A percentile compares a stretch with the other conserved stretches of the same genome.
These are phyloP conservation scores for Pelodytes ibericus DNA, from an alignment of 2,797 vertebrate genomes.

Conservation along the genomic window DNA sequence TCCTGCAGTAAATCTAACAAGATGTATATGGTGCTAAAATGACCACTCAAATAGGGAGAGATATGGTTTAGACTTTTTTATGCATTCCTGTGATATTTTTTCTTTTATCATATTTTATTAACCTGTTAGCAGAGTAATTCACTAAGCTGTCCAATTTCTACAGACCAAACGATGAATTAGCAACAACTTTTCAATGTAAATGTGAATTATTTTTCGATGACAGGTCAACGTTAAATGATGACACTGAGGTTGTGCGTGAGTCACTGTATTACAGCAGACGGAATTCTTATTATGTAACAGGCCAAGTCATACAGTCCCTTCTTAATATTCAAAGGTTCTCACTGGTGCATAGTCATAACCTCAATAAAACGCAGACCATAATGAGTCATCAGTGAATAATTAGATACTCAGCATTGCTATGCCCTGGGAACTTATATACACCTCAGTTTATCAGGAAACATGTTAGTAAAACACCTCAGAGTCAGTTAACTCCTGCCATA, in stretches of 20 bases:
- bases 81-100: too few relatives aligned
- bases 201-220: too few relatives aligned
- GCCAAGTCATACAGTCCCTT: background rate
- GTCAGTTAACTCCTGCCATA: background rate
- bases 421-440: background rate
- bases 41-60: too few relatives aligned
- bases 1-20: too few relatives aligned
- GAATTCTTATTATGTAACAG: slow-evolving; percentile 23
- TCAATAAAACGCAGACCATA: background rate
- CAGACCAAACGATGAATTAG: too few relatives aligned
- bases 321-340: background rate
- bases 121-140: too few relatives aligned
- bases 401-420: background rate
- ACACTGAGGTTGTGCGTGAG: background rate
- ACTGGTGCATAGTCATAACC: background rate
- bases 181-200: too few relatives aligned
- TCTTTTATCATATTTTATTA: too few relatives aligned
- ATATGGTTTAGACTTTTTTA: too few relatives aligned
- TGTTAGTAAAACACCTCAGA: background rate
- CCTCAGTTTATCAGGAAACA: background rate
- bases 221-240: too few relatives aligned
- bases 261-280: background rate
- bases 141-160: too few relatives aligned
- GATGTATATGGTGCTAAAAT: too few relatives aligned
- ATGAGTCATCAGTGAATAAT: slow-evolving; percentile 27